phyloP scores from a whole-genome alignment of 2,113 vertebrate genomes.

The Syngnathus floridae region DNA sequence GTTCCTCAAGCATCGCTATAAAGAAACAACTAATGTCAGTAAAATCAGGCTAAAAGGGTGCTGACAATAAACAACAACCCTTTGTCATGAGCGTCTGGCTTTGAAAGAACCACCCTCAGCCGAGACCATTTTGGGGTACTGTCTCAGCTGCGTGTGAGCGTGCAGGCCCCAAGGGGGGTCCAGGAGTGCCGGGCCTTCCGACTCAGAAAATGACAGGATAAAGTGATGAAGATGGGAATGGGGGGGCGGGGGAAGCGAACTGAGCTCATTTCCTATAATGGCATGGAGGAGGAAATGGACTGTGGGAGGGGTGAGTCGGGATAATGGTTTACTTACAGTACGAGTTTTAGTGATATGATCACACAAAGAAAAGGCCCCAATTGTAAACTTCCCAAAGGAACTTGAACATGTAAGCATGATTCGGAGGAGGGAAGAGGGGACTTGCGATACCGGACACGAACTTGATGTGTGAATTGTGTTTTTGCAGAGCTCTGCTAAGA shows the following conservation, averaged over 20 bases:
- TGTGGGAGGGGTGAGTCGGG: constrained; percentile 19
- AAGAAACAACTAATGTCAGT: not conserved
- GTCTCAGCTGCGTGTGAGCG: not conserved
- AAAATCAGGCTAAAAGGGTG: not conserved
- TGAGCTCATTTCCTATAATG: constrained; percentile 58
- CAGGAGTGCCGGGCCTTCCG: constrained; percentile 14
- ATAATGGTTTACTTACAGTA: constrained; percentile 40
- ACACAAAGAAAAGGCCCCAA: constrained; percentile 26
- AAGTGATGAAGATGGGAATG: constrained; percentile 11
- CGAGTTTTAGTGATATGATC: constrained; percentile 39
- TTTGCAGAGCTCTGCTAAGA: constrained; percentile 10
- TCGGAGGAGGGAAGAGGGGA: constrained; percentile 8
- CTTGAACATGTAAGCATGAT: constrained; percentile 27
- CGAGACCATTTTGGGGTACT: constrained; percentile 5
- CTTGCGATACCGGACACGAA: constrained; percentile 22
- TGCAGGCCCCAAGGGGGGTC: not conserved
- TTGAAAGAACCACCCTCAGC: not conserved
- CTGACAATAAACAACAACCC: not conserved
- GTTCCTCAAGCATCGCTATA: not conserved
- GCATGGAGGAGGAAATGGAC: constrained; percentile 45
- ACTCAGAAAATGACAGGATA: constrained; percentile 44
- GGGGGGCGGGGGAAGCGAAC: constrained; percentile 32
- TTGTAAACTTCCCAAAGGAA: constrained; percentile 4
- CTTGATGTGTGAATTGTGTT: constrained; percentile 16
- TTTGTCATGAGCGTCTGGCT: not conserved